Evolutionary conservation across 2,113 vertebrate species (phyloP).

Genomic region (Salvelinus sp.): DNA sequence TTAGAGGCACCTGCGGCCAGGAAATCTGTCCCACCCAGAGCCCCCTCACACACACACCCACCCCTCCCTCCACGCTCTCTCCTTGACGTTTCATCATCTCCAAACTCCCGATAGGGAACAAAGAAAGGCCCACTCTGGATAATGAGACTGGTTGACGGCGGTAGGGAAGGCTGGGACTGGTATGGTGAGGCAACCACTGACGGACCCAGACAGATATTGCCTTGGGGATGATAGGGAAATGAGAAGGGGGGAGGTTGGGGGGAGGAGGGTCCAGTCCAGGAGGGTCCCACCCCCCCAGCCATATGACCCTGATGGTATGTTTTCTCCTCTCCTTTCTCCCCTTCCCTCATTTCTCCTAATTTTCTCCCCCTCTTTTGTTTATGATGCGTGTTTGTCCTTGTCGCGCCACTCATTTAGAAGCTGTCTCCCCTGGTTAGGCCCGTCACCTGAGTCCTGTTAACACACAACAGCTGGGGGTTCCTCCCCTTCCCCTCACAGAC

Average conservation of each 20-base stretch:
- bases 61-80: background rate
- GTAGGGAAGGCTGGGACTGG: constrained; percentile 4
- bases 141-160: constrained; percentile 35
- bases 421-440: constrained; percentile 48
- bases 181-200: background rate
- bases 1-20: constrained; percentile 48
- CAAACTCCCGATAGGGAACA: constrained; percentile 54
- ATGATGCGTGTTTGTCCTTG: constrained; percentile 39
- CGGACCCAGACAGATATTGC: constrained; percentile 44
- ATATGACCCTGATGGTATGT: constrained; percentile 18
- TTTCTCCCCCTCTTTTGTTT: constrained; percentile 50
- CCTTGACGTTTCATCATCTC: constrained; percentile 7
- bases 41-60: constrained; percentile 8
- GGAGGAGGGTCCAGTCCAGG: background rate
- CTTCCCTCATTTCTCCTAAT: constrained; percentile 30
- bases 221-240: constrained; percentile 49
- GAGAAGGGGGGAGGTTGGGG: background rate
- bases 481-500: constrained; percentile 2
- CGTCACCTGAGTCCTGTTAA: constrained; percentile 74
- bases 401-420: constrained; percentile 50
- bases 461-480: constrained; percentile 58
- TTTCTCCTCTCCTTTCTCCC: constrained; percentile 20
- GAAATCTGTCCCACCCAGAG: constrained; percentile 49
- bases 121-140: constrained; percentile 44
- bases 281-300: background rate